Evolutionary conservation across 1,140 invertebrate genomes (phyloP).

Genomic region (Drosophila tani): DNA sequence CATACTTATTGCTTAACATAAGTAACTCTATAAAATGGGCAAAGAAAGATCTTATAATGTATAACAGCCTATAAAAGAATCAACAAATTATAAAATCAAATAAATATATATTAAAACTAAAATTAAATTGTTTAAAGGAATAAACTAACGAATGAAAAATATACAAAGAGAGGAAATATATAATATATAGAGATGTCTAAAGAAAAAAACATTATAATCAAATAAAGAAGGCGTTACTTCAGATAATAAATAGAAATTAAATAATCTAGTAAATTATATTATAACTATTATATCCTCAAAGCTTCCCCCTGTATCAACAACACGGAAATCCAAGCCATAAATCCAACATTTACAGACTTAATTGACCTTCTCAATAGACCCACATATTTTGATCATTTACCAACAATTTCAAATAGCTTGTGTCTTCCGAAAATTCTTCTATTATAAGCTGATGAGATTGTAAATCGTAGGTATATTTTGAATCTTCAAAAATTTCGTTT

Average conservation of each 20-base stretch:
- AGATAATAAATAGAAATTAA: neutral
- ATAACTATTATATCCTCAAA: neutral
- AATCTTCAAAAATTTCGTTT: slow-evolving; percentile 7
- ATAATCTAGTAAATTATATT: neutral
- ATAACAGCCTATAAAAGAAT: too few species aligned
- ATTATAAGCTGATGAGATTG: slow-evolving; percentile 6
- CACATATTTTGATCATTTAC: slow-evolving; percentile 8
- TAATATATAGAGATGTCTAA: too few species aligned
- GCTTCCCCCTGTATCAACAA: neutral
- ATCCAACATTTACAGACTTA: neutral
- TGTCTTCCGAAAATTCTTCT: neutral
- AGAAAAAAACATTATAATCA: neutral
- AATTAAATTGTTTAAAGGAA: too few species aligned
- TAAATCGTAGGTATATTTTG: slow-evolving; percentile 13
- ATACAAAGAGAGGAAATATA: too few species aligned
- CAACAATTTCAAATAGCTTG: neutral
- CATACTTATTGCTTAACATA: too few species aligned
- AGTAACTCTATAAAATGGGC: too few species aligned
- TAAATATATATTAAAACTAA: too few species aligned
- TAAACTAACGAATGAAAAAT: too few species aligned
- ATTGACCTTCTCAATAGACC: slow-evolving; percentile 7
- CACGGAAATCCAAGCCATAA: neutral
- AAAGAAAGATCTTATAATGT: too few species aligned
- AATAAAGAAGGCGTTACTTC: too few species aligned
- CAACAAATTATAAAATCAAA: too few species aligned